Percentiles rank a stretch among this genome's conserved stretches.
These are phyloP conservation scores for Ciconia nigra DNA, from an alignment of 2,797 vertebrate genomes.

Conservation along the genomic window DNA sequence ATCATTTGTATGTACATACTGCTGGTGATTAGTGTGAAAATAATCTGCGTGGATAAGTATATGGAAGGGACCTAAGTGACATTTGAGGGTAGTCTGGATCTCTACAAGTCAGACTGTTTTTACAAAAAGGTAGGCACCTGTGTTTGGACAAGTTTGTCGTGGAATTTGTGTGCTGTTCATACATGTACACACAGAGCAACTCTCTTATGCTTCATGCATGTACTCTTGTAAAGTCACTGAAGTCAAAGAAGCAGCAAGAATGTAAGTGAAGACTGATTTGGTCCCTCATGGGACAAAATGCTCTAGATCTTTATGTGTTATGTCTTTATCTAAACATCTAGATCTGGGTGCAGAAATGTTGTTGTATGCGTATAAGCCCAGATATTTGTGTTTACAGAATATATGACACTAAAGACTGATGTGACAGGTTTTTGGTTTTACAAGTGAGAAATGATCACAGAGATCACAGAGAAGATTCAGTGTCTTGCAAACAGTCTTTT, in stretches of 20 bases:
- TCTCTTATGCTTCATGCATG: not conserved
- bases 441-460: not conserved
- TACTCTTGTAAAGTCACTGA: not conserved
- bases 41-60: not conserved
- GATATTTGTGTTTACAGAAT: not conserved
- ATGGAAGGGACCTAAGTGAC: not conserved
- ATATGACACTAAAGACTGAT: not conserved
- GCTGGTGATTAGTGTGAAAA: not conserved
- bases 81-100: not conserved
- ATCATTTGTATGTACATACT: not conserved
- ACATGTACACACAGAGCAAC: accelerated
- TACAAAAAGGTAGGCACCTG: not conserved
- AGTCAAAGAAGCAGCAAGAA: not conserved
- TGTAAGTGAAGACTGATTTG: not conserved
- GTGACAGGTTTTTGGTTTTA: not conserved
- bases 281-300: not conserved
- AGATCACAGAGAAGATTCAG: not conserved
- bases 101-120: not conserved
- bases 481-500: not conserved
- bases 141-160: not conserved
- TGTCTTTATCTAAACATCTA: not conserved
- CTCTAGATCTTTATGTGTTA: not conserved
- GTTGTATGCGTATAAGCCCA: not conserved
- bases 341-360: not conserved
- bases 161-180: not conserved